These are phyloP conservation scores for Chironomus riparius DNA, from an alignment of 2,888 invertebrate species.

Conservation along the genomic window DNA sequence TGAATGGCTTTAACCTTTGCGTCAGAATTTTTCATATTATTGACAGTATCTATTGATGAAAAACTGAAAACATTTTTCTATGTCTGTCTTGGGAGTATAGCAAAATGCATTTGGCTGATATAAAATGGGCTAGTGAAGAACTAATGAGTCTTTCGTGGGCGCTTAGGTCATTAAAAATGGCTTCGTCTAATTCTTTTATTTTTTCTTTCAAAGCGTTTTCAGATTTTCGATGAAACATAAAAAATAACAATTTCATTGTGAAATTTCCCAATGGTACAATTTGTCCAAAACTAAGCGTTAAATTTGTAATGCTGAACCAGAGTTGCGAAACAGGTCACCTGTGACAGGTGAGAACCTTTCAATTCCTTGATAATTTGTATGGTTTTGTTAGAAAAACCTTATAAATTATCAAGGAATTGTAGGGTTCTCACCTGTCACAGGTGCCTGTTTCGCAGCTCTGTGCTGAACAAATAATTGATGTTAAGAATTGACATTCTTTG, in stretches of 20 bases:
- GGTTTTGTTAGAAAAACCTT: too few species aligned
- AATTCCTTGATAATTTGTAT: too few species aligned
- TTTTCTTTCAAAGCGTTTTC: not conserved
- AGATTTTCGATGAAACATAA: not conserved
- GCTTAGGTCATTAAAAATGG: not conserved
- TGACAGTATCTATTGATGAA: too few species aligned
- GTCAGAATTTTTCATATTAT: not conserved
- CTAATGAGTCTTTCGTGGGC: not conserved
- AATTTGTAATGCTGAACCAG: not conserved
- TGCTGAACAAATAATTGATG: conserved; percentile 1
- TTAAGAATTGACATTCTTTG: not conserved
- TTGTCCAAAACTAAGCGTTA: not conserved
- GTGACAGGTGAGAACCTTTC: too few species aligned
- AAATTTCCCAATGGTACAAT: conserved; percentile 10
- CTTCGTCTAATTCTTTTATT: not conserved
- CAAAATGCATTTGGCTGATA: not conserved
- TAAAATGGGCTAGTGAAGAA: not conserved
- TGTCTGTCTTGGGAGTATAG: not conserved
- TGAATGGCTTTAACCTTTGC: not conserved
- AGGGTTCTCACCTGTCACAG: too few species aligned
- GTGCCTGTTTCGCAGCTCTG: too few species aligned
- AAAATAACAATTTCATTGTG: not conserved
- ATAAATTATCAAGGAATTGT: too few species aligned
- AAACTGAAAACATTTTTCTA: not conserved
- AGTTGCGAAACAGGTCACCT: too few species aligned